These are phyloP conservation scores for Odontomyia ornata DNA, from an alignment of 2,888 invertebrate species.

Conservation along the genomic window DNA sequence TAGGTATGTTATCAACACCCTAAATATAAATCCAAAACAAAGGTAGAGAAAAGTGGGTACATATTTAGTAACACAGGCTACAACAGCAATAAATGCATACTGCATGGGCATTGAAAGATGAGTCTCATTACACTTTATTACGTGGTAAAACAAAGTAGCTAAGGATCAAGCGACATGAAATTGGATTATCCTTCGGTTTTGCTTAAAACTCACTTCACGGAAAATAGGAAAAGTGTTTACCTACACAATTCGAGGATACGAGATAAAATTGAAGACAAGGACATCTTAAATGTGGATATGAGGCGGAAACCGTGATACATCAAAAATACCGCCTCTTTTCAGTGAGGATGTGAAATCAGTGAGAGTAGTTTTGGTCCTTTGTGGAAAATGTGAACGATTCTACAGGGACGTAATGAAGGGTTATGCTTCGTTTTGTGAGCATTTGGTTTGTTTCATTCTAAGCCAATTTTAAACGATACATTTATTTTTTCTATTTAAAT, in stretches of 20 bases:
- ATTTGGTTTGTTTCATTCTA: too few relatives aligned
- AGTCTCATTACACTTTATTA: conserved; percentile 18
- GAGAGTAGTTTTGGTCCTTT: too few relatives aligned
- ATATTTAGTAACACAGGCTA: conserved; percentile 13
- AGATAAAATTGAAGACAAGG: too few relatives aligned
- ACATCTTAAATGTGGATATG: too few relatives aligned
- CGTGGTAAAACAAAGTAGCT: conserved; percentile 22
- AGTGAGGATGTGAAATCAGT: too few relatives aligned
- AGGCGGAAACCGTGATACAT: too few relatives aligned
- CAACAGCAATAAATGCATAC: background rate
- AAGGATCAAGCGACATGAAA: background rate
- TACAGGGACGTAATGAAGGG: too few relatives aligned
- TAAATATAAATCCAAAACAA: conserved; percentile 33
- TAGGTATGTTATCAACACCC: conserved; percentile 10
- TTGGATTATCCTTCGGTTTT: background rate
- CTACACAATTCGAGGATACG: background rate
- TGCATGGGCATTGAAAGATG: background rate
- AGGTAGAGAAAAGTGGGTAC: background rate
- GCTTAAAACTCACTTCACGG: background rate
- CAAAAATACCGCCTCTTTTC: too few relatives aligned
- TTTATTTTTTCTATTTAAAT: too few relatives aligned
- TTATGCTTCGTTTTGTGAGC: too few relatives aligned
- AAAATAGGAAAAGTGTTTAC: conserved; percentile 14
- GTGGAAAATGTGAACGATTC: too few relatives aligned
- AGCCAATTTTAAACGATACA: too few relatives aligned